Base-by-base conservation (phyloP, 2,113 vertebrate species). In the Alaudala cheleensis region DNA sequence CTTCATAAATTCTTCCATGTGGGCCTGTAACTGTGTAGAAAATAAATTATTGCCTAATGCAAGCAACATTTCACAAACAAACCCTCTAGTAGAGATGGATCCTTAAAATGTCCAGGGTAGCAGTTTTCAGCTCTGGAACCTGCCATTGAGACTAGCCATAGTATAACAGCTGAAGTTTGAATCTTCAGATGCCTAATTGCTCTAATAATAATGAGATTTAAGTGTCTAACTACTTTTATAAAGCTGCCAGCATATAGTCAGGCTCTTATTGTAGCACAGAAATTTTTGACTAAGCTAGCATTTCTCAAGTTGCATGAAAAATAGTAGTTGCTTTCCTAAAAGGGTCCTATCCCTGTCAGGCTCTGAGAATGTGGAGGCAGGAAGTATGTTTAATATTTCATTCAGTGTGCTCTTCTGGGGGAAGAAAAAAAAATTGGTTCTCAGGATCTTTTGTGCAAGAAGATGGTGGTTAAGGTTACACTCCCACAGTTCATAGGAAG, bases 401-500 rank as follows among this genome's bases (percentile, higher is more conserved):
- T 92, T 92, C 84, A 54, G 16, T 42, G 18, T 16, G 69, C 18
- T 86, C 5, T 64, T 94, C 51, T 84, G 53, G 73, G 66, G 61
- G 72, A 69, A 67, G 40, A 16, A 72, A 56, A 70, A 34, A n/a
- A 62, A 22, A 23, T 14, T n/a, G 14, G 37, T 95, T 96, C 91
- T 94, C 91, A 95, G 86, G 87, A 86, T 92, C 78, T 80, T 87
- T 93, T 94, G 67, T 89, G 40, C 76, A 88, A 80, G 45, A 64
- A 56, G 74, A 57, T 54, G 53, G 21, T 78, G 86, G 53, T 73
- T 91, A 92, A 96, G 88, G 87, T 94, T 94, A 80, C 89, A 76
- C 25, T 61, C 82, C 86, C 92, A 90, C 81, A 94, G 71, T 22
- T 86, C 94, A 73, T 81, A 95, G 96, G 95, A 93, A 95, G 95